These are phyloP conservation scores for Cherax quadricarinatus DNA, from an alignment of 1,140 invertebrate species.

Conservation along the genomic window DNA sequence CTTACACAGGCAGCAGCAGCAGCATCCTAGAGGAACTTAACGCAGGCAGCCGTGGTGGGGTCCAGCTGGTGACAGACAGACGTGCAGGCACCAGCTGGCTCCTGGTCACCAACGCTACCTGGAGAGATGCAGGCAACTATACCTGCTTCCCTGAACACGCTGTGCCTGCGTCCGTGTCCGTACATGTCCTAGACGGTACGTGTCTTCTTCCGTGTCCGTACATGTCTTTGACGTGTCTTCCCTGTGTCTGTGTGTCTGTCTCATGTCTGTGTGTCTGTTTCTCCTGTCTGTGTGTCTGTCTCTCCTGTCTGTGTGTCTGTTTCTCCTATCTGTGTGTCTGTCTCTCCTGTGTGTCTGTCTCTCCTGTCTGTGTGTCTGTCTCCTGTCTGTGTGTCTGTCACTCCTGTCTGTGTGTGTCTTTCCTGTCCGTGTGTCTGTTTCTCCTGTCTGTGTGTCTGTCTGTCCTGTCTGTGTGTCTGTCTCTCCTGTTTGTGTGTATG, in stretches of 20 bases:
- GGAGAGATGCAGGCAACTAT: slow-evolving; percentile 95
- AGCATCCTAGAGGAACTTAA: slow-evolving; percentile 29
- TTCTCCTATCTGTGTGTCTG: too few species aligned
- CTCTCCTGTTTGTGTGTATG: too few species aligned
- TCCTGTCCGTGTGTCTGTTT: too few species aligned
- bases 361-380: too few species aligned
- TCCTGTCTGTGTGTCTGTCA: too few species aligned
- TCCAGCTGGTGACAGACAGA: slow-evolving; percentile 38
- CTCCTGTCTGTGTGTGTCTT: too few species aligned
- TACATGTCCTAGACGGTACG: slow-evolving; percentile 77
- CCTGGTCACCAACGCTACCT: slow-evolving; percentile 79
- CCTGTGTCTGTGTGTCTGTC: slow-evolving; percentile 3
- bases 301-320: too few species aligned
- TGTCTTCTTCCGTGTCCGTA: slow-evolving; percentile 83
- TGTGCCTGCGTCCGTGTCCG: slow-evolving; percentile 81
- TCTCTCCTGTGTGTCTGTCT: too few species aligned
- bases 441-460: too few species aligned
- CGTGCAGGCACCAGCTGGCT: slow-evolving; percentile 40
- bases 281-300: too few species aligned
- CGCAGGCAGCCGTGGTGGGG: slow-evolving; percentile 15
- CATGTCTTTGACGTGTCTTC: slow-evolving; percentile 79
- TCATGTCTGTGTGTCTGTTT: slow-evolving; percentile 21
- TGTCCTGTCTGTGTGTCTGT: too few species aligned
- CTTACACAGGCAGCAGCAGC: slow-evolving; percentile 24
- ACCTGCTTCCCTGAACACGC: slow-evolving; percentile 97